phyloP scores from a whole-genome alignment of 1,140 invertebrate genomes.

The Augochlora pura region DNA sequence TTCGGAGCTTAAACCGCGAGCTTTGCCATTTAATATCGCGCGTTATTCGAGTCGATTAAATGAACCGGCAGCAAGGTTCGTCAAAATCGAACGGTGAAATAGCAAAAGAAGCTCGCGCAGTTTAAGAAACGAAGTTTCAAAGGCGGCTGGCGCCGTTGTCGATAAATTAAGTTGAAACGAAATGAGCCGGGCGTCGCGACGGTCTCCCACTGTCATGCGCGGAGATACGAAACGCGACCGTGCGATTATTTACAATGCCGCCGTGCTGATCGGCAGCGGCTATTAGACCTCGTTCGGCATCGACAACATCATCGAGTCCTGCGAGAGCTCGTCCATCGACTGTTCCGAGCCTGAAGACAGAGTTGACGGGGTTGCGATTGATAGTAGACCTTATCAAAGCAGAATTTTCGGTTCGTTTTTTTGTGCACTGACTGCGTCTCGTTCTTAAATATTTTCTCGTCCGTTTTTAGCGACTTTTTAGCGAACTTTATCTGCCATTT shows the following conservation, averaged over 20 bases:
- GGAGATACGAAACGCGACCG: slow-evolving; percentile 29
- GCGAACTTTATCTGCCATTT: too few species aligned
- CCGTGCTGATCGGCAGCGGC: slow-evolving; percentile 15
- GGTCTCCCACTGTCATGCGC: not conserved
- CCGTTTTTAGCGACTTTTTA: too few species aligned
- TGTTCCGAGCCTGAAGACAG: slow-evolving; percentile 85
- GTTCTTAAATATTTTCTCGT: too few species aligned
- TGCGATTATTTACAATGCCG: slow-evolving; percentile 53
- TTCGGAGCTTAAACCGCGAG: not conserved
- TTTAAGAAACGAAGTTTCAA: not conserved
- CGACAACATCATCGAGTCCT: slow-evolving; percentile 89
- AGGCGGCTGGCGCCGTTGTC: not conserved
- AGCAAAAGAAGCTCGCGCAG: not conserved
- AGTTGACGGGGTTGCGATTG: slow-evolving; percentile 59
- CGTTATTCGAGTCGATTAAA: not conserved
- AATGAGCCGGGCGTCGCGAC: not conserved
- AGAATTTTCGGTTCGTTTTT: slow-evolving; percentile 22
- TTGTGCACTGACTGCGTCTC: not conserved
- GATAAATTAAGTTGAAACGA: slow-evolving; percentile 13
- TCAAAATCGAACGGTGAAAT: not conserved
- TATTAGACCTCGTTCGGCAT: slow-evolving; percentile 86
- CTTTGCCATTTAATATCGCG: not conserved
- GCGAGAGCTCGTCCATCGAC: slow-evolving; percentile 89
- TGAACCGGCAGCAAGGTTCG: not conserved
- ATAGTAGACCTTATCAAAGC: slow-evolving; percentile 43